Percentiles rank a stretch among this genome's conserved stretches.
Evolutionary conservation across 2,888 invertebrate species (phyloP).

Genomic region (Lepidochrysops patricia): DNA sequence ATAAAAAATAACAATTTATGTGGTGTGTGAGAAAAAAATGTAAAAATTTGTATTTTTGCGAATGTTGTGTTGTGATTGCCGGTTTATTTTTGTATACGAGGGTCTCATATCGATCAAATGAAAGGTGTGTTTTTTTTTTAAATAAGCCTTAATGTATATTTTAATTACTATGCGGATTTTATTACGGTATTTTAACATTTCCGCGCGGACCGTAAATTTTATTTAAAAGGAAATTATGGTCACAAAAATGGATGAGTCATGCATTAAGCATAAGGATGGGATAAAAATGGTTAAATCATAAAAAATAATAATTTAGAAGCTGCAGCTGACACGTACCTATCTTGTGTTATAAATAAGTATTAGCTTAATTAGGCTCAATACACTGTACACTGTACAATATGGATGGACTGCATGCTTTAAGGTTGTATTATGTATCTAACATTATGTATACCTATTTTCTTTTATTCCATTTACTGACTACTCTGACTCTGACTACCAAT

Average conservation of each 20-base stretch:
- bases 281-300: background rate
- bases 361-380: too few relatives aligned
- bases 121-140: conserved; percentile 62
- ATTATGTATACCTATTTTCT: too few relatives aligned
- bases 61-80: background rate
- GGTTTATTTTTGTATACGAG: background rate
- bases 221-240: background rate
- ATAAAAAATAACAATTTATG: background rate
- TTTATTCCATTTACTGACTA: too few relatives aligned
- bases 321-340: too few relatives aligned
- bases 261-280: too few relatives aligned
- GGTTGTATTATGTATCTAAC: too few relatives aligned
- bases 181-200: background rate
- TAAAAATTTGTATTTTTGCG: background rate
- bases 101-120: conserved; percentile 37
- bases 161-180: background rate
- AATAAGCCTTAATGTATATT: too few relatives aligned
- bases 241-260: background rate
- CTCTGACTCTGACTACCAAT: too few relatives aligned
- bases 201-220: background rate
- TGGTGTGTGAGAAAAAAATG: background rate
- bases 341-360: too few relatives aligned
- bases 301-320: background rate
- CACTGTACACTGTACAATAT: too few relatives aligned
- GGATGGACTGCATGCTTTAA: too few relatives aligned